Conservation (phyloP, 2,888 invertebrate species). For the Laothoe populi region DNA sequence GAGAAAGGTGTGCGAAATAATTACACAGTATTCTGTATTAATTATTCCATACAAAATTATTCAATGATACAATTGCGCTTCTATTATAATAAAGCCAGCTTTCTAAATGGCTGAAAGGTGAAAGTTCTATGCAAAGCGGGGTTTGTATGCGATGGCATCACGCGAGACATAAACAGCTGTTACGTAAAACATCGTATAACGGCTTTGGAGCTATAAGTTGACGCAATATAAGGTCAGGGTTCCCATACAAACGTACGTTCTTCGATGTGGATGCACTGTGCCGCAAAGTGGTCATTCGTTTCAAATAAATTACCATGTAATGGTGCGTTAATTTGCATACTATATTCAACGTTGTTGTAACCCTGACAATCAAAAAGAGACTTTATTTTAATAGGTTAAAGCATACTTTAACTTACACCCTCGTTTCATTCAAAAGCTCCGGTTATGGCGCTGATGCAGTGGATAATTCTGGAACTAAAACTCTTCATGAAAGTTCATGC, state of each 20-base stretch:
- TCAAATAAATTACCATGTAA: slow-evolving; percentile 85
- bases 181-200: slow-evolving; percentile 79
- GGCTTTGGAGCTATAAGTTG: slow-evolving; percentile 80
- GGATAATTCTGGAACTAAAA: slow-evolving; percentile 66
- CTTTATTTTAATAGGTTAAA: slow-evolving; percentile 49
- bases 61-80: slow-evolving; percentile 10
- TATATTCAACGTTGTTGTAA: slow-evolving; percentile 56
- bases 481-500: slow-evolving; percentile 67
- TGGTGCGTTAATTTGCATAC: slow-evolving; percentile 84
- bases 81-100: slow-evolving; percentile 15
- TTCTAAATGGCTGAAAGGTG: slow-evolving; percentile 49
- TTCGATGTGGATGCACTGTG: slow-evolving; percentile 77
- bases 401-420: slow-evolving; percentile 46
- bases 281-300: slow-evolving; percentile 85
- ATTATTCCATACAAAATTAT: slow-evolving; percentile 16
- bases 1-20: neutral
- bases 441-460: slow-evolving; percentile 56
- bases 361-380: slow-evolving; percentile 53
- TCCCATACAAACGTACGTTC: slow-evolving; percentile 79
- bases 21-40: neutral
- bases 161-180: slow-evolving; percentile 70
- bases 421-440: slow-evolving; percentile 77
- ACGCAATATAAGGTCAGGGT: slow-evolving; percentile 84
- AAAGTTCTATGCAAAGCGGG: slow-evolving; percentile 73
- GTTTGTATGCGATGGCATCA: slow-evolving; percentile 66